Percentiles rank a stretch among this genome's conserved stretches.
phyloP scores from a whole-genome alignment of 2,113 vertebrate genomes.

The cat (Felis catus) region DNA sequence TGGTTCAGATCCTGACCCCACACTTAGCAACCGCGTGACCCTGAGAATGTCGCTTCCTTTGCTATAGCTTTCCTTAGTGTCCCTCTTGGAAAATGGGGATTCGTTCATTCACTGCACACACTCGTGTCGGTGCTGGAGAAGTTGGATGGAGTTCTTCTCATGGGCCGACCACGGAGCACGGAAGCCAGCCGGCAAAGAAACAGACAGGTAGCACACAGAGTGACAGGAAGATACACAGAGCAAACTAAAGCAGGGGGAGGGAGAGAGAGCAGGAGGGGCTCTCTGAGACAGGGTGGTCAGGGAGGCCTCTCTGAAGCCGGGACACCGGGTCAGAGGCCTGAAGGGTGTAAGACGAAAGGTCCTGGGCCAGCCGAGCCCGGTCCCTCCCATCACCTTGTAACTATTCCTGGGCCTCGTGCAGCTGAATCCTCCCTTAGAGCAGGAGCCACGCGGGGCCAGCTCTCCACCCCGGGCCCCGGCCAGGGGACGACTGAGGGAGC shows the following conservation, averaged over 20 bases:
- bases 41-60: not conserved
- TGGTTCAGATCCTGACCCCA: not conserved
- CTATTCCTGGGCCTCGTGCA: not conserved
- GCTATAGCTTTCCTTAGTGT: not conserved
- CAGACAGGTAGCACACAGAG: accelerated
- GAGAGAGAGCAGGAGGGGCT: not conserved
- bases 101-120: not conserved
- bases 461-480: not conserved
- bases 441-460: not conserved
- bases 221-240: not conserved
- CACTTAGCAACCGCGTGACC: not conserved
- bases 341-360: not conserved
- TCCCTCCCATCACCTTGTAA: not conserved
- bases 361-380: not conserved
- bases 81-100: accelerated
- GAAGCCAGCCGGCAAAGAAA: not conserved
- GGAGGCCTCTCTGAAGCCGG: not conserved
- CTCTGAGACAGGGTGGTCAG: not conserved
- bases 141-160: not conserved
- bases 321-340: not conserved
- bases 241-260: not conserved
- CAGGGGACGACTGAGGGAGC: not conserved
- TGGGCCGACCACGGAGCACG: accelerated
- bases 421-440: not conserved
- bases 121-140: accelerated